Evolutionary conservation across 2,797 vertebrate genomes (phyloP), one percentile per base, ranked within the genome.

Genomic region (Rhyacichthys aspro): DNA sequence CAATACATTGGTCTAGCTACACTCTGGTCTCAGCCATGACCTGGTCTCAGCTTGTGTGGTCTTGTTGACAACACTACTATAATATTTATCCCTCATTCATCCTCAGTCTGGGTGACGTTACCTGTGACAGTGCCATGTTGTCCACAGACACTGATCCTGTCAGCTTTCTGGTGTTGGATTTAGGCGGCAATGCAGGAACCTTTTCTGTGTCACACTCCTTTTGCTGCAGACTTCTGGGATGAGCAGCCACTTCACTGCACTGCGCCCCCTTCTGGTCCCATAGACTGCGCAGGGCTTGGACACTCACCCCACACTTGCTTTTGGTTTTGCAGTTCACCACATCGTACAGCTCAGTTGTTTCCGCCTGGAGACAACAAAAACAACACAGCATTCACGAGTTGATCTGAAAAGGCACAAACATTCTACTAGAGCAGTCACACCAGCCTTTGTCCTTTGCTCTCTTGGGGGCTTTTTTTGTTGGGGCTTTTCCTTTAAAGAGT

Each of bases 281-380:
- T 17, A 88, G 43, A 17, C 12, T 67, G 44, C 74, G 67, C 64
- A 88, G 70, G 59, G 89, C 88, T n/a, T 82, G 77, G 15, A 92
- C 90, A 1, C 81, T 89, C 48, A 91, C 75, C 4, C 65, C 77
- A 0, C 73, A 12, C 11, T 8, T 75, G 18, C 7, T 44, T 34
- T 17, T 76, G 43, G 11, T 2, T 0, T 37, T 63, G 43, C 48
- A 70, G 1, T 67, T 80, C 54, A 94, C 85, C 60, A 93, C 85
- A 0, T 95, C 92, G 0, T 94, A 94, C 18, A 94, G 36, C 0
- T 90, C 83, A 10, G 34, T 48, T 12, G 84, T 47, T 10, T 72
- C 62, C 1, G 36, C 66, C 93, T 94, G 74, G 14, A 74, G 62
- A 53, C 0, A 44, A 6, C 23, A 28, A 28, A 28, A 28, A 6